Conservation (phyloP, 2,113 vertebrate species). For the Otolemur garnettii region DNA sequence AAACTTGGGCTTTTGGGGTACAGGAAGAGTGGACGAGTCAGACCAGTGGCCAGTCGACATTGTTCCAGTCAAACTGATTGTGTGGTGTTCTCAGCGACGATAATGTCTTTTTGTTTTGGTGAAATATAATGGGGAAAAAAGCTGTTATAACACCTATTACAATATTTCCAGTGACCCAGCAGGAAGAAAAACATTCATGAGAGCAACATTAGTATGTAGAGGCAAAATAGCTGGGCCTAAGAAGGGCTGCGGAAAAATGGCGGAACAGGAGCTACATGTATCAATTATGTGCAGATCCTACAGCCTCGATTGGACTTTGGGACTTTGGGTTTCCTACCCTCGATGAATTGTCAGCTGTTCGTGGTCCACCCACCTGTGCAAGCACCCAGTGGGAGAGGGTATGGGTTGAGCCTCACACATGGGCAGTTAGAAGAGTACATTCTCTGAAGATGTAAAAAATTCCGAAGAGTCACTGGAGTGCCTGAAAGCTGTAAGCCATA, state of each 20-base stretch:
- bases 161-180: constrained; percentile 77
- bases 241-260: background rate
- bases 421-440: background rate
- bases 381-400: background rate
- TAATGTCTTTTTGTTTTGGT: constrained; percentile 68
- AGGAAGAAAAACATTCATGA: constrained; percentile 68
- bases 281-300: background rate
- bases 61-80: constrained; percentile 34
- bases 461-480: background rate
- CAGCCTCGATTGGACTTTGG: background rate
- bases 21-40: background rate
- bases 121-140: constrained; percentile 69
- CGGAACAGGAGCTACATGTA: background rate
- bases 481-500: background rate
- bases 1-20: background rate
- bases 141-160: constrained; percentile 80
- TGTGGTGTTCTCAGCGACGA: constrained; percentile 44
- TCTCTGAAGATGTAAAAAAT: background rate
- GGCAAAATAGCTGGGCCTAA: constrained; percentile 45
- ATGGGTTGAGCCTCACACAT: background rate
- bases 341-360: background rate
- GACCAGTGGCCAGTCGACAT: background rate
- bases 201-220: constrained; percentile 59
- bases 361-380: background rate
- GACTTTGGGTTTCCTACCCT: constrained; percentile 37